A percentile compares a stretch with the other conserved stretches of the same genome.
Evolutionary conservation across 2,797 vertebrate species (phyloP).

Genomic region (Haliaeetus vocifer): DNA sequence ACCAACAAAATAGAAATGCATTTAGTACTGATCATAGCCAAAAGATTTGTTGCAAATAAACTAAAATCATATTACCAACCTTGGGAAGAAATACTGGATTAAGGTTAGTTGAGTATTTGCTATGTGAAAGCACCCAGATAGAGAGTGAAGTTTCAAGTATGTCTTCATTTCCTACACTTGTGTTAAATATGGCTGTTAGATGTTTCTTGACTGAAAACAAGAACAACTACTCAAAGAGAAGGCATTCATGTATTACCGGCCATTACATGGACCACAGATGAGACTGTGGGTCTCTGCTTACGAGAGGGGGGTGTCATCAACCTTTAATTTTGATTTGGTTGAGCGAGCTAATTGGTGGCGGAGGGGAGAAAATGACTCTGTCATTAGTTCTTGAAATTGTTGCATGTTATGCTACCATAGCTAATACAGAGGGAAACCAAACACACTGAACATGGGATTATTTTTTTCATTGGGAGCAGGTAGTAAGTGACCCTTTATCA

Average conservation of each 20-base stretch:
- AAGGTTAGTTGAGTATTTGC: not conserved
- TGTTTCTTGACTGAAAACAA: not conserved
- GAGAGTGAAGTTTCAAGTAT: not conserved
- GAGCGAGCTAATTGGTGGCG: not conserved
- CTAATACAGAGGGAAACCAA: not conserved
- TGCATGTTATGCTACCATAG: not conserved
- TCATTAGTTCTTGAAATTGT: not conserved
- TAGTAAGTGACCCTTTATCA: not conserved
- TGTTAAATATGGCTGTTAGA: not conserved
- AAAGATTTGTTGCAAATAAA: not conserved
- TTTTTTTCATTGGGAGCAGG: not conserved
- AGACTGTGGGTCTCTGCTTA: not conserved
- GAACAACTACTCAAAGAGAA: not conserved
- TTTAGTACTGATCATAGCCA: not conserved
- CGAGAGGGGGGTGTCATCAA: not conserved
- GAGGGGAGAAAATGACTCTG: not conserved
- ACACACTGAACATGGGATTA: fast-evolving
- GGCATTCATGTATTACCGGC: not conserved
- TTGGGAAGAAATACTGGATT: not conserved
- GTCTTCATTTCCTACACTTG: not conserved
- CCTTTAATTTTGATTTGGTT: not conserved
- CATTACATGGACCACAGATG: not conserved
- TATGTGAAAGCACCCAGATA: not conserved
- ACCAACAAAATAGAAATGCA: not conserved
- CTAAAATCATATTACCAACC: not conserved